A percentile compares a stretch with the other conserved stretches of the same genome.
phyloP scores from a whole-genome alignment of 2,113 vertebrate species.

The Amazona guildingii region DNA sequence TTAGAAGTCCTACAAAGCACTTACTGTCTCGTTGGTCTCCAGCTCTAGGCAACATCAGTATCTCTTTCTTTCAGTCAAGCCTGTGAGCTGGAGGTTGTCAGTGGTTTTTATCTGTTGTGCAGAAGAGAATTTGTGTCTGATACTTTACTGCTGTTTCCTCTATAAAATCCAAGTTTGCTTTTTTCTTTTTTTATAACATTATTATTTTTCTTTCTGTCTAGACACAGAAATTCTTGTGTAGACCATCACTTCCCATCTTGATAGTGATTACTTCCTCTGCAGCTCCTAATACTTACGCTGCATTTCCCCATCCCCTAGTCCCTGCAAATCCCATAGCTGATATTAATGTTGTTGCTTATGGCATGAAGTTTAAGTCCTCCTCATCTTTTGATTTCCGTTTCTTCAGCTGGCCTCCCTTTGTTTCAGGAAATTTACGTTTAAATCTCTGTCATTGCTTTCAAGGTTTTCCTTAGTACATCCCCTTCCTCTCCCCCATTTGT shows the following conservation, averaged over 20 bases:
- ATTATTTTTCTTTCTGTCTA: slow-evolving; percentile 34
- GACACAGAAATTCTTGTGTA: slow-evolving; percentile 24
- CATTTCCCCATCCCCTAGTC: not conserved
- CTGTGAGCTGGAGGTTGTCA: not conserved
- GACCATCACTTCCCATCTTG: not conserved
- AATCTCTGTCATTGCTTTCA: slow-evolving; percentile 4
- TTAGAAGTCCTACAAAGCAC: not conserved
- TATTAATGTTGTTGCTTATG: not conserved
- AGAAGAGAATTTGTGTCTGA: not conserved
- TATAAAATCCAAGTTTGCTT: not conserved
- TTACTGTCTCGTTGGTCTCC: not conserved
- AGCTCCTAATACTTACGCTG: not conserved
- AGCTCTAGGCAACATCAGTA: not conserved
- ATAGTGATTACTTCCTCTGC: slow-evolving; percentile 2
- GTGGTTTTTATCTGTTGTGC: not conserved
- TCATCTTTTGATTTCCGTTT: not conserved
- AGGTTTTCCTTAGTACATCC: not conserved
- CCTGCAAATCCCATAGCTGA: not conserved
- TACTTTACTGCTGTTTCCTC: not conserved
- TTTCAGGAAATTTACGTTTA: not conserved
- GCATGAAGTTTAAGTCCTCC: not conserved
- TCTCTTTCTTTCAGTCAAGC: not conserved
- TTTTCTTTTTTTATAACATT: not conserved
- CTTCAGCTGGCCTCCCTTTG: not conserved
- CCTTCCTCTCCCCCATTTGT: not conserved